Base-by-base conservation (phyloP, 2,113 vertebrate genomes). In the Zapornia atra region DNA sequence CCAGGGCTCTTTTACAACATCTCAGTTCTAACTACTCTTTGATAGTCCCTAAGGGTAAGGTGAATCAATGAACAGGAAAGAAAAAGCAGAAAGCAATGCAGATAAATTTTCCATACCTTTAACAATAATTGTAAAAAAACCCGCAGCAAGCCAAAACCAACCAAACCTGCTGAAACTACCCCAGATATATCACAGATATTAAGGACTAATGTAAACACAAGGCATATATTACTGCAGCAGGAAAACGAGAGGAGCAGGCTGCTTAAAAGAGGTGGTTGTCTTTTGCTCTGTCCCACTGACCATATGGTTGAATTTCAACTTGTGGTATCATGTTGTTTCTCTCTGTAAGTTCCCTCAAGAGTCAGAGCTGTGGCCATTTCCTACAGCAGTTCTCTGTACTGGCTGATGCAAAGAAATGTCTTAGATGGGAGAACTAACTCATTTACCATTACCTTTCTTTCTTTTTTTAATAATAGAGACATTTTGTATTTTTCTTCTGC, bases 391-490 rank as follows among this genome's bases (percentile, higher is more conserved):
- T 21, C 9, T 64, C 25, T 72, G 44, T 64, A 42, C n/a, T 38
- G 42, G 4, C 3, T 48, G 24, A 75, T 60, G 26, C 24, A 29
- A 38, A 56, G 38, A 73, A 68, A 53, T 21, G 4, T 44, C 42
- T 51, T 78, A 56, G 16, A 54, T 66, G 48, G 10, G 17, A 78
- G 28, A 81, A 1, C 0, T 53, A 53, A 21, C 15, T 64, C 66
- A 9, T 70, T 75, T 57, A 33, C 12, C 1, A 11, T 46, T 46
- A 8, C 15, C 0, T 44, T 42, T 18, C 0, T 44, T 48, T 1
- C 22, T 31, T 60, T 11, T 46, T 38, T n/a, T 59, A 16, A 26
- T 48, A 14, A 33, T 21, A 2, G 10, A 36, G 5, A 16, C 66
- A 24, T 1, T 70, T 4, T 79, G 15, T 66, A 12, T 2, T 75